A percentile compares a stretch with the other conserved stretches of the same genome.
Conservation (phyloP, 2,113 vertebrate species). For the Notiomystis cincta region DNA sequence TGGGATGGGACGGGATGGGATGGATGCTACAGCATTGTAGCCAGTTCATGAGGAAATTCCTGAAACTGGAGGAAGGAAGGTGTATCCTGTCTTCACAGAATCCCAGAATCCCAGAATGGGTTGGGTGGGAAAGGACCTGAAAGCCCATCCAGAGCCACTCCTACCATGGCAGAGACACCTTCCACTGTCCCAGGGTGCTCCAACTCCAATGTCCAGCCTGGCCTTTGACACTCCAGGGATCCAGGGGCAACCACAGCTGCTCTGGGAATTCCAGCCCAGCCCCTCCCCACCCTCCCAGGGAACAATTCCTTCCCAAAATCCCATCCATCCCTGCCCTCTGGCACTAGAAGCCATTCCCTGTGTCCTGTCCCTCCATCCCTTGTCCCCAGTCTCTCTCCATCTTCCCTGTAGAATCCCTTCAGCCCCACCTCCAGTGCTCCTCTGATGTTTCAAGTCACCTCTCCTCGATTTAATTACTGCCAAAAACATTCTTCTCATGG, state of each 20-base stretch:
- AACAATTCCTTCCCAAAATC: neutral
- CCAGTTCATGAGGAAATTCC: neutral
- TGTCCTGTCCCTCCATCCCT: neutral
- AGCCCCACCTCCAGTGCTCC: neutral
- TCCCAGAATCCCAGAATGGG: neutral
- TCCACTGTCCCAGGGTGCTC: neutral
- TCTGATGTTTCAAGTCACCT: neutral
- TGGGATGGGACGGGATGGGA: too few species aligned
- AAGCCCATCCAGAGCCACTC: fast-evolving
- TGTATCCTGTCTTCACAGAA: neutral
- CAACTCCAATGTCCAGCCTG: neutral
- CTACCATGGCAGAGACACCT: neutral
- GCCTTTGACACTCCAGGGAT: neutral
- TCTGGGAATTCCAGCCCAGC: neutral
- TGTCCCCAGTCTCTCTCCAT: neutral
- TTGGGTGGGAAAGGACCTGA: fast-evolving
- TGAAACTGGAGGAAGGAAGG: neutral
- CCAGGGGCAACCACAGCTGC: neutral
- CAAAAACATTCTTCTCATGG: neutral
- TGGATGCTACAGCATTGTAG: neutral
- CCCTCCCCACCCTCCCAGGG: neutral
- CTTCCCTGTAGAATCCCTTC: neutral
- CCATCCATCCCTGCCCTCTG: neutral
- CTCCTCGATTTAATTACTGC: neutral
- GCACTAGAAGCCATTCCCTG: neutral